A percentile compares a stretch with the other conserved stretches of the same genome.
These are phyloP conservation scores for Cyrtonyx montezumae DNA, from an alignment of 2,113 vertebrate genomes.

Conservation along the genomic window DNA sequence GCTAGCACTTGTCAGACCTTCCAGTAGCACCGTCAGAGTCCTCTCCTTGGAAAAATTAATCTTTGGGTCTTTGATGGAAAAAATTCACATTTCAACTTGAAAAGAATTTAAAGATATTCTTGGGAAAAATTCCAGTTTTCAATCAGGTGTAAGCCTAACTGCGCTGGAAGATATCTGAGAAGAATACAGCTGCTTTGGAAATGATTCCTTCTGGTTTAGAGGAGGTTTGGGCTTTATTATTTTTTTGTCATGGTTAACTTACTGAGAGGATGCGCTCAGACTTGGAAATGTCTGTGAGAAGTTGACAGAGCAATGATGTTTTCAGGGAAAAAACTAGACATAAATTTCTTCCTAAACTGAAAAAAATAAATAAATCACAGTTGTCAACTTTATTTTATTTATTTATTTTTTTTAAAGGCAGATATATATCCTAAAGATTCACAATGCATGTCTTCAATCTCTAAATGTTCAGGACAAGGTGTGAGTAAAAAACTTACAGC, in stretches of 20 bases:
- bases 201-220: neutral
- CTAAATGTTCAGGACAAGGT: neutral
- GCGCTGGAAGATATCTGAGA: neutral
- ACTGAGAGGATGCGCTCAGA: neutral
- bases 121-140: neutral
- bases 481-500: neutral
- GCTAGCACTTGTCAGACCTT: neutral
- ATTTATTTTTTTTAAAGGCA: neutral
- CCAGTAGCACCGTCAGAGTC: neutral
- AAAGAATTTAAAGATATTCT: neutral
- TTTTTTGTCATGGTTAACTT: neutral
- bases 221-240: neutral
- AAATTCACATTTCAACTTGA: neutral
- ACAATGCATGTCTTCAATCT: rapidly evolving
- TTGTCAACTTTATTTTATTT: neutral
- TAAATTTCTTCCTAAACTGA: neutral
- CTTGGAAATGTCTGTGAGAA: neutral
- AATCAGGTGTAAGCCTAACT: neutral
- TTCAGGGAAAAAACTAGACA: neutral
- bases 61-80: neutral
- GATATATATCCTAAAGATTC: neutral
- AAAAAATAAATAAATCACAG: neutral
- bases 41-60: neutral
- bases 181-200: neutral
- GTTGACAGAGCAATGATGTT: neutral